phyloP scores from a whole-genome alignment of 2,888 invertebrate genomes.

The Agriopis marginaria region DNA sequence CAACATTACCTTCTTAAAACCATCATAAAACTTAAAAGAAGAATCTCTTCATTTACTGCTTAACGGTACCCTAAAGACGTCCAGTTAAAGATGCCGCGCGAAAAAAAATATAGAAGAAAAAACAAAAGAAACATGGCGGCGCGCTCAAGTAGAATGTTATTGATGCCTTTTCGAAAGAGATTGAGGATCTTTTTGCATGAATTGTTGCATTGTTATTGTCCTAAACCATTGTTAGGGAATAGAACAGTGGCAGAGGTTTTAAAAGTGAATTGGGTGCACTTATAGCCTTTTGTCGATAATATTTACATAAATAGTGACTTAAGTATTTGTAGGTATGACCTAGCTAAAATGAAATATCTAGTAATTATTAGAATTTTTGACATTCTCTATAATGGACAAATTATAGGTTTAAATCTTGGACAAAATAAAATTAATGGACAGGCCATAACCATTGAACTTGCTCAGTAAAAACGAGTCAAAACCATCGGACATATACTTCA shows the following conservation, averaged over 20 bases:
- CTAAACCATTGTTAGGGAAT: conserved; percentile 46
- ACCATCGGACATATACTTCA: no score
- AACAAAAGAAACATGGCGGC: conserved; percentile 64
- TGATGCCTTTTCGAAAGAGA: conserved; percentile 66
- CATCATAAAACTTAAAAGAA: neutral
- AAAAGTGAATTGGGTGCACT: conserved; percentile 10
- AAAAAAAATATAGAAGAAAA: conserved; percentile 49
- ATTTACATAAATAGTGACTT: no score
- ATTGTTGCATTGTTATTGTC: conserved; percentile 54
- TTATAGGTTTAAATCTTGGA: no score
- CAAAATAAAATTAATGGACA: no score
- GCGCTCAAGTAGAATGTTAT: conserved; percentile 74
- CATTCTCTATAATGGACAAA: no score
- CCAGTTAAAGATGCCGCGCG: conserved; percentile 38
- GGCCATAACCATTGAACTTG: no score
- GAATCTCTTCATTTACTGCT: conserved; percentile 5
- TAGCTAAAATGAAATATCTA: no score
- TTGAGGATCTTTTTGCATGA: conserved; percentile 64
- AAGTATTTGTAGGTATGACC: no score
- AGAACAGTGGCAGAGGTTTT: neutral
- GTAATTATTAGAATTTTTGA: no score
- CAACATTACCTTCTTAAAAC: no score
- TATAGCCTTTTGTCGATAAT: neutral
- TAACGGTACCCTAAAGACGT: conserved; percentile 38
- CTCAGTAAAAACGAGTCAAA: no score